These are phyloP conservation scores for Carcharodon carcharias DNA, from an alignment of 2,797 vertebrate genomes.

Conservation along the genomic window DNA sequence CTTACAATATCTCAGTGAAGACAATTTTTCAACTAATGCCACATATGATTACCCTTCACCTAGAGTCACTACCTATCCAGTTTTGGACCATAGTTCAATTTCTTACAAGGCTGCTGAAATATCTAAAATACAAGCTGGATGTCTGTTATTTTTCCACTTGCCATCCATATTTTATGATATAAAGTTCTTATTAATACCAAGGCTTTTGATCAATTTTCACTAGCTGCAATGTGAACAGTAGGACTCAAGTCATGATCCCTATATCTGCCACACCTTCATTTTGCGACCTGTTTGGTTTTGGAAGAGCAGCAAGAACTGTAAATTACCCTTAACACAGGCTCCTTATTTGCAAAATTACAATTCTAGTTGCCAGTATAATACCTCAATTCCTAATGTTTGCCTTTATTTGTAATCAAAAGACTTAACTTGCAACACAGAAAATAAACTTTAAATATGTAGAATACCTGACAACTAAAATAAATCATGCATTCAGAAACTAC, in stretches of 20 bases:
- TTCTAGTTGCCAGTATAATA: background rate
- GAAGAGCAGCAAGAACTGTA: background rate
- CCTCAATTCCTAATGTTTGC: background rate
- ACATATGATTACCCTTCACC: background rate
- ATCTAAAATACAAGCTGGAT: background rate
- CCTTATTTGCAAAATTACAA: background rate
- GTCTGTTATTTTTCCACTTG: background rate
- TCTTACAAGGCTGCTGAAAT: background rate
- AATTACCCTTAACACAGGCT: background rate
- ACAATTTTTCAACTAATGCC: background rate
- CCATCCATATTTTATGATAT: background rate
- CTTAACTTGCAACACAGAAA: background rate
- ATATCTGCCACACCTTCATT: background rate
- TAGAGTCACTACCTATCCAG: background rate
- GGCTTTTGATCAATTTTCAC: background rate
- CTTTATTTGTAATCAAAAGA: conserved; percentile 7
- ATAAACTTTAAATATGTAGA: background rate
- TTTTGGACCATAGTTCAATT: background rate
- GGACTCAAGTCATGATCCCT: background rate
- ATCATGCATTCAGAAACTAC: background rate
- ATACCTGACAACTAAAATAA: background rate
- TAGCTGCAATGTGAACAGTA: background rate
- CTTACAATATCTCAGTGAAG: background rate
- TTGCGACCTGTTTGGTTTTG: background rate
- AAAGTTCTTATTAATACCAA: background rate